A percentile compares a stretch with the other conserved stretches of the same genome.
These are phyloP conservation scores for Tetraodon nigroviridis DNA, from an alignment of 2,113 vertebrate genomes.

Conservation along the genomic window DNA sequence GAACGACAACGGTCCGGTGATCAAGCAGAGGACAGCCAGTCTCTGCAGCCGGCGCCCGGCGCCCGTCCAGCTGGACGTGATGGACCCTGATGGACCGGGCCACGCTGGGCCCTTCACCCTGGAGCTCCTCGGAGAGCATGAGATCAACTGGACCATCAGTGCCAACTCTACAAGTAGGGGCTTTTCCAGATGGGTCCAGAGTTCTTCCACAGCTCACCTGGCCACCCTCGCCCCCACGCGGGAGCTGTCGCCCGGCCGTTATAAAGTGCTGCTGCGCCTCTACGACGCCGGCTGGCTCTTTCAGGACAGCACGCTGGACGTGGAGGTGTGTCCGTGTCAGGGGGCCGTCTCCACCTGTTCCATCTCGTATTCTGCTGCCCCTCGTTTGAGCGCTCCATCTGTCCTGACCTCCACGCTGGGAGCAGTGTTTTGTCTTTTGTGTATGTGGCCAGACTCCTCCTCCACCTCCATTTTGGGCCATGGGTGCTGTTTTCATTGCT, in stretches of 20 bases:
- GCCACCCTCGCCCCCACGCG: slow-evolving; percentile 28
- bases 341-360: slow-evolving; percentile 36
- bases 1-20: slow-evolving; percentile 62
- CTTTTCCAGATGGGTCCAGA: not conserved
- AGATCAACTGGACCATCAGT: slow-evolving; percentile 49
- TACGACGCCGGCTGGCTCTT: slow-evolving; percentile 38
- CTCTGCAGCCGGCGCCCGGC: slow-evolving; percentile 44
- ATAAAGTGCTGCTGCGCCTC: slow-evolving; percentile 44
- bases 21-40: slow-evolving; percentile 38
- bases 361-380: slow-evolving; percentile 2
- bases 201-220: slow-evolving; percentile 4
- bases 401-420: slow-evolving; percentile 25
- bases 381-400: not conserved
- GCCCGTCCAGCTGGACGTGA: slow-evolving; percentile 43
- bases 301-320: slow-evolving; percentile 43
- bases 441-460: slow-evolving; percentile 26
- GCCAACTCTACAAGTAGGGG: slow-evolving; percentile 41
- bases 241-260: slow-evolving; percentile 29
- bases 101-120: slow-evolving; percentile 44
- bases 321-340: slow-evolving; percentile 56
- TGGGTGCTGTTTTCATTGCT: not conserved
- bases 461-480: not conserved
- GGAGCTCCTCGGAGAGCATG: slow-evolving; percentile 41
- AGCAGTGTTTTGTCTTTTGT: slow-evolving; percentile 36
- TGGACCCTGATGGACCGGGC: slow-evolving; percentile 48